phyloP scores from a whole-genome alignment of 2,888 invertebrate species.

The Criorhina ranunculi region DNA sequence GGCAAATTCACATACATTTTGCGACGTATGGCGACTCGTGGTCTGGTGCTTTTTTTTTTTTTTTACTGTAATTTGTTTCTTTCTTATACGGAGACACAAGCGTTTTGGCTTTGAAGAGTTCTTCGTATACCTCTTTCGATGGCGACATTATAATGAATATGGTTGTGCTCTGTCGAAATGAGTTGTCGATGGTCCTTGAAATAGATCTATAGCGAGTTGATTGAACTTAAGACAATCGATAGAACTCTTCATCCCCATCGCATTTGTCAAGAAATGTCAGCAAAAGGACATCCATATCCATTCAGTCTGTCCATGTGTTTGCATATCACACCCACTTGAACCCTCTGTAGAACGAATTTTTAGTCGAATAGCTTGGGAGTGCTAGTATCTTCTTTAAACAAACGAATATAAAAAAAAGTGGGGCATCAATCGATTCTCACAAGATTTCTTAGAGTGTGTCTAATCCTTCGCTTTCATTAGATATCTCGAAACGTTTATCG shows the following conservation, averaged over 20 bases:
- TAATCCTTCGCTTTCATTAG: constrained; percentile 8
- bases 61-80: constrained; percentile 1
- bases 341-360: constrained; percentile 10
- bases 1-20: constrained; percentile 37
- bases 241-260: constrained; percentile 3
- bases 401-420: constrained; percentile 16
- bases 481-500: not conserved
- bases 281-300: constrained; percentile 18
- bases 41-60: constrained; percentile 50
- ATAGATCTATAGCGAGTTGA: constrained; percentile 9
- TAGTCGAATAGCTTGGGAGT: constrained; percentile 1
- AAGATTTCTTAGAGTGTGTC: not conserved
- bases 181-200: not conserved
- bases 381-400: constrained; percentile 11
- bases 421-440: constrained; percentile 21
- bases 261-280: not conserved
- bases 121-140: constrained; percentile 21
- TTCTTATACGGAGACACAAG: constrained; percentile 11
- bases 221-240: constrained; percentile 31
- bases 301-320: not conserved
- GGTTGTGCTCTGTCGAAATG: constrained; percentile 5
- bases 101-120: constrained; percentile 10
- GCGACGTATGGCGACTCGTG: constrained; percentile 65
- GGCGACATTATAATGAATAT: constrained; percentile 40
- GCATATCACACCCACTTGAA: constrained; percentile 9